Conservation (phyloP, 2,113 vertebrate species). For the Passer domesticus region DNA sequence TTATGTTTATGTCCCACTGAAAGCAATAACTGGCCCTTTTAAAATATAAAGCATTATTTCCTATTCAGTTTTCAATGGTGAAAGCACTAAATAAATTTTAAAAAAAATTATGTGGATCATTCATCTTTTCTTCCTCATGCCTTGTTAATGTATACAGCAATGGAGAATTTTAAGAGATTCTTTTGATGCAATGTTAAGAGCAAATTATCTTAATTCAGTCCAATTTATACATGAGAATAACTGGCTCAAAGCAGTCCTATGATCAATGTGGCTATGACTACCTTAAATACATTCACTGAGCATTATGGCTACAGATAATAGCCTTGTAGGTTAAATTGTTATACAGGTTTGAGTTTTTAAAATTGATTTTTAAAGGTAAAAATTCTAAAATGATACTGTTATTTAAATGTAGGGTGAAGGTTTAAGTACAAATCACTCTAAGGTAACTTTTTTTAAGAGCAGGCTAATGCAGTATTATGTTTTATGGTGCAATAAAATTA, state of each 20-base stretch:
- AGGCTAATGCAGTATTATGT: slow-evolving; percentile 83
- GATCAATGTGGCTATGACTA: slow-evolving; percentile 56
- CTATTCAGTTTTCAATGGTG: not conserved
- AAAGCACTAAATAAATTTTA: not conserved
- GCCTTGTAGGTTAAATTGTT: slow-evolving; percentile 67
- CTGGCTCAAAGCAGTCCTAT: slow-evolving; percentile 50
- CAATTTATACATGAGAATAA: slow-evolving; percentile 66
- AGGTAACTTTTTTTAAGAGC: slow-evolving; percentile 77
- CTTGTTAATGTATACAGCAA: not conserved
- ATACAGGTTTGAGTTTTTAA: not conserved
- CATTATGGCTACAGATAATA: slow-evolving; percentile 63
- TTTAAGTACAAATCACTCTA: slow-evolving; percentile 78
- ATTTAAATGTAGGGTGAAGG: slow-evolving; percentile 72
- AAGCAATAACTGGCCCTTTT: not conserved
- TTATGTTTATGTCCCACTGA: not conserved
- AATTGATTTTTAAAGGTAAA: slow-evolving; percentile 71
- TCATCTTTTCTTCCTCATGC: not conserved
- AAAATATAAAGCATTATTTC: not conserved
- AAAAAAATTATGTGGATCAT: not conserved
- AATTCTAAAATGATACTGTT: slow-evolving; percentile 71
- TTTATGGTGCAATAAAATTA: slow-evolving; percentile 87
- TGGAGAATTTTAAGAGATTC: slow-evolving; percentile 6
- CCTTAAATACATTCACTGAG: slow-evolving; percentile 61
- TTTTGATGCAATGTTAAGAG: not conserved
- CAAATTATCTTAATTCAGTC: slow-evolving; percentile 46